These are phyloP conservation scores for Dasysyrphus albostriatus DNA, from an alignment of 2,888 invertebrate species.

Conservation along the genomic window DNA sequence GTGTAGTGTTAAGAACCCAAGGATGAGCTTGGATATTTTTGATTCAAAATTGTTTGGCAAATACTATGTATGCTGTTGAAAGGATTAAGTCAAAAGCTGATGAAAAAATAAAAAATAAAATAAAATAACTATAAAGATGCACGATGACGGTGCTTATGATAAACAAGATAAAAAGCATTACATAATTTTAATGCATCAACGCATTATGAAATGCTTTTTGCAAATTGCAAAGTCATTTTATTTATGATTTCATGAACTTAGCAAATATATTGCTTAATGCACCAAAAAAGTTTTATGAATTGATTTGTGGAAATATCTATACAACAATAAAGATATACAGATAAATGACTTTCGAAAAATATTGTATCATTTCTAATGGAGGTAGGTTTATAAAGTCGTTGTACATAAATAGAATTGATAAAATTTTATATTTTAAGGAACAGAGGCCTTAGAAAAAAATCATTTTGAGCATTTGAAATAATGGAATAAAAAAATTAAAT, in stretches of 20 bases:
- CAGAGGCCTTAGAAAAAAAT: too few species aligned
- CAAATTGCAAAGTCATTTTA: conserved; percentile 15
- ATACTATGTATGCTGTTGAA: neutral
- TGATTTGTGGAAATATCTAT: neutral
- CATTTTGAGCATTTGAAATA: too few species aligned
- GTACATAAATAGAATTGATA: too few species aligned
- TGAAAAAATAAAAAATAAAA: neutral
- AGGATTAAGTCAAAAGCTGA: conserved; percentile 24
- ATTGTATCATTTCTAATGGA: too few species aligned
- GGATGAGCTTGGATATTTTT: conserved; percentile 33
- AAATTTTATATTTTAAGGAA: too few species aligned
- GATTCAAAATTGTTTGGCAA: conserved; percentile 31
- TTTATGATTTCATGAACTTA: neutral
- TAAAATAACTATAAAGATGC: neutral
- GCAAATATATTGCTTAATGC: neutral
- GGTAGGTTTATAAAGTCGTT: too few species aligned
- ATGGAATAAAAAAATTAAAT: too few species aligned
- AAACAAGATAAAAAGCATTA: neutral
- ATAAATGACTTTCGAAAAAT: neutral
- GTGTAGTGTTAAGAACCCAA: conserved; percentile 10
- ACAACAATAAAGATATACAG: neutral
- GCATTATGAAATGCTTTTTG: conserved; percentile 20
- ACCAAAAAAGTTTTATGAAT: neutral
- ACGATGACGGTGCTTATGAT: neutral
- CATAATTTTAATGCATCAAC: conserved; percentile 24